Evolutionary conservation across 92 coral and sea anemone genomes (phyloP), one percentile per base, ranked within the genome.

Genomic region (Siderastrea radians): DNA sequence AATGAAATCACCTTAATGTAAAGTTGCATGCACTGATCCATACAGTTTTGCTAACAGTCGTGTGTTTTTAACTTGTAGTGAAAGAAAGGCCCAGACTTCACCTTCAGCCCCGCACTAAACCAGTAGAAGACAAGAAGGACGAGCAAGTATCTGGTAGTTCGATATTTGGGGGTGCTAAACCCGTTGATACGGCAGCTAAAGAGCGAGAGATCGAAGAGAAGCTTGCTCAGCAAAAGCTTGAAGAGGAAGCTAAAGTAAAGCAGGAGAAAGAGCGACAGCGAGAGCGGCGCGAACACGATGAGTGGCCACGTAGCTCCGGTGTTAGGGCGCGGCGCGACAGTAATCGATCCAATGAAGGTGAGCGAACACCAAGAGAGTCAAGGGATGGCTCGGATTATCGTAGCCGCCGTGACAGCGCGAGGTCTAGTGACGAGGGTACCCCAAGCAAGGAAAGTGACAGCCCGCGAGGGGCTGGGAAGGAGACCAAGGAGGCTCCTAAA

Each of bases 101-200:
- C 66, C 89, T 98, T 8, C 90, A 98, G 84, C 98, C 98, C 48
- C 96, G 99, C 64, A 88, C 93, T 12, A 91, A 86, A 77, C 96
- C 99, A 15, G 82, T 85, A 46, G 94, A 86, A 77, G 94, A 88
- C 62, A 78, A 53, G 2, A 89, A 54, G 26, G 84, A 69, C 44
- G 88, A 81, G 55, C 65, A 88, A 9, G 79, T 85, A 16, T 63
- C 88, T 12, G 90, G 95, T 68, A 94, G 98, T 6, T 78, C 98
- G n/a, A 95, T 98, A 88, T 98, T 98, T 94, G 99, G 99, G 6
- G 95, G 87, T 70, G 99, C 99, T 6, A 98, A 94, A 84, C 99
- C 99, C 17, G 99, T 98, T 5, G 96, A 98, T 70, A 98, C 99
- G 8, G 94, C 98, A 68, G 86, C 98, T 68, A 95, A 92, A 83